phyloP scores from a whole-genome alignment of 2,888 invertebrate species.

The Xanthorhoe spadicearia region DNA sequence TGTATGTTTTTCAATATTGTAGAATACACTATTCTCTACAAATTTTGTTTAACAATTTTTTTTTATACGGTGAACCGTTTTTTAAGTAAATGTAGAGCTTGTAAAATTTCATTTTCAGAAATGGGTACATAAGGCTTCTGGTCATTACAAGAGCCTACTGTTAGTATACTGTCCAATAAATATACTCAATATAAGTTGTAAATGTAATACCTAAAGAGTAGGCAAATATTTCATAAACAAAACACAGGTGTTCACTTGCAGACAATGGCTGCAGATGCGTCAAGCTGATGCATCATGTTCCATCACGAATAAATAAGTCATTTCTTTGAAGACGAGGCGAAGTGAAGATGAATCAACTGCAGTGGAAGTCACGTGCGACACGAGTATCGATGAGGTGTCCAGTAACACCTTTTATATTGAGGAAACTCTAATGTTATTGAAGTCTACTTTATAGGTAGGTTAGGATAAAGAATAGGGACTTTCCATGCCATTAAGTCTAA shows the following conservation, averaged over 20 bases:
- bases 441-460: background rate
- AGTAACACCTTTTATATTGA: constrained; percentile 3
- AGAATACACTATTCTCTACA: too few species aligned
- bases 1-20: too few species aligned
- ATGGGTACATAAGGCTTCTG: too few species aligned
- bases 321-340: constrained; percentile 17
- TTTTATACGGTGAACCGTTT: too few species aligned
- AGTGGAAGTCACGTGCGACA: constrained; percentile 29
- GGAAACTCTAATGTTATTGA: background rate
- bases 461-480: background rate
- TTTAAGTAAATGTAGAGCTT: too few species aligned
- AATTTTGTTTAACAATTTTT: too few species aligned
- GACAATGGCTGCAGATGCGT: constrained; percentile 12
- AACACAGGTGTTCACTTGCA: background rate
- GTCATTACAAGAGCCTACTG: too few species aligned
- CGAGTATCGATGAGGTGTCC: constrained; percentile 14
- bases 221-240: background rate
- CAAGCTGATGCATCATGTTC: constrained; percentile 9
- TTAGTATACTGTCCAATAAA: too few species aligned
- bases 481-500: too few species aligned
- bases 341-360: constrained; percentile 28
- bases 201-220: background rate
- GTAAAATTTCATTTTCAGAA: too few species aligned
- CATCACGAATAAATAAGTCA: constrained; percentile 12
- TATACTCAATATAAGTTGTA: background rate